Base-by-base conservation (phyloP, 2,113 vertebrate genomes). In the Bubo blakistoni region DNA sequence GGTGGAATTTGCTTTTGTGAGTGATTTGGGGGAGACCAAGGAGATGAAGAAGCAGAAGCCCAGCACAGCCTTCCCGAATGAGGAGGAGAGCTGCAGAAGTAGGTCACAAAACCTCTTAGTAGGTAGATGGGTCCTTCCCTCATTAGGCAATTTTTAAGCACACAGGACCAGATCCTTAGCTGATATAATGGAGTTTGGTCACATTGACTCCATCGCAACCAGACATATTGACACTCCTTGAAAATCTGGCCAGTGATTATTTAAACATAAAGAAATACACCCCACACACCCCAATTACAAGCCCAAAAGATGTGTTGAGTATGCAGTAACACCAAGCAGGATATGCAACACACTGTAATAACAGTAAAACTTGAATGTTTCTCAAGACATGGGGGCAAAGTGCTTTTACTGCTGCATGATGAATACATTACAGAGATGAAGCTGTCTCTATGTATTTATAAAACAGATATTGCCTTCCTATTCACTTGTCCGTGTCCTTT, bases 1-100 rank as follows among this genome's bases (percentile, higher is more conserved):
- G 62, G 21, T 88, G 88, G 40, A 92, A 78, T 86, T 92, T 86
- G 61, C 51, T 77, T 81, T 76, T 65, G 77, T 91, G 92, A 93
- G 67, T 16, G 7, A 73, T 79, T 58, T 88, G 57, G 63, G 81
- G 40, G 65, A 81, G 58, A 94, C 77, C 55, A 51, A 82, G 70
- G 40, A 80, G 70, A 91, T 58, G 54, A 85, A 84, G 36, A 70
- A 86, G 52, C 72, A 80, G 49, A 80, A 79, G 25, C 46, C 46
- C 36, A 77, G 57, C 46, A 55, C 78, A 91, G 38, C 38, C 49
- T 81, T 85, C 63, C 55, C 2, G 3, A 63, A 71, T 0, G 11
- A 92, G 16, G 42, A 57, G 44, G 30, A 73, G 36, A 86, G 58
- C 54, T 57, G 54, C 66, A 29, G 27, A 89, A 91, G 51, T 69